Percentiles rank a stretch among this genome's conserved stretches.
Conservation (phyloP, 2,113 vertebrate genomes). For the Channa argus region DNA sequence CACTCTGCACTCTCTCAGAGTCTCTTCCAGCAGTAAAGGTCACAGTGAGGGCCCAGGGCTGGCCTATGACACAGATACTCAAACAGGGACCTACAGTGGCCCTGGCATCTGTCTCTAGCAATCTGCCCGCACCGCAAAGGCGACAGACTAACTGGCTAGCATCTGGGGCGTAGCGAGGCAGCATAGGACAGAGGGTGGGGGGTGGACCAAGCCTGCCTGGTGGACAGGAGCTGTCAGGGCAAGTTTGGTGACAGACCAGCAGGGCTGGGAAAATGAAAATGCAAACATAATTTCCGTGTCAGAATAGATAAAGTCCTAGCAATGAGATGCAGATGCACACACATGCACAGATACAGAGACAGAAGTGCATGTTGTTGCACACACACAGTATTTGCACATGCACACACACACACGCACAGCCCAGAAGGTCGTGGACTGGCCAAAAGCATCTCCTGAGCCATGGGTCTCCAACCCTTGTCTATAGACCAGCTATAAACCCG, state of each 20-base stretch:
- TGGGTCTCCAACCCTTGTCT: slow-evolving; percentile 24
- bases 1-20: slow-evolving; percentile 55
- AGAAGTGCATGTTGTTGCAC: slow-evolving; percentile 44
- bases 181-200: slow-evolving; percentile 52
- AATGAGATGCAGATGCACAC: slow-evolving; percentile 74
- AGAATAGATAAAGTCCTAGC: slow-evolving; percentile 75
- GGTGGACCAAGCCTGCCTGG: slow-evolving; percentile 75
- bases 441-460: slow-evolving; percentile 42
- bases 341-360: slow-evolving; percentile 62
- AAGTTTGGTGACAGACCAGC: slow-evolving; percentile 82
- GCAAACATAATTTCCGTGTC: slow-evolving; percentile 87
- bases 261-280: slow-evolving; percentile 82
- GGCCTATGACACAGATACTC: slow-evolving; percentile 80
- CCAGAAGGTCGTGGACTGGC: slow-evolving; percentile 40
- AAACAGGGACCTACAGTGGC: slow-evolving; percentile 74
- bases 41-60: slow-evolving; percentile 72
- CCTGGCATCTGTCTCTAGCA: slow-evolving; percentile 84
- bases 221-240: slow-evolving; percentile 85
- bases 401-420: slow-evolving; percentile 14
- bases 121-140: slow-evolving; percentile 76
- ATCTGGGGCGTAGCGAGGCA: slow-evolving; percentile 69
- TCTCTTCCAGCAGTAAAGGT: slow-evolving; percentile 81
- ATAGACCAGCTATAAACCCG: slow-evolving; percentile 15
- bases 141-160: slow-evolving; percentile 78
- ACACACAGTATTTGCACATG: slow-evolving; percentile 31